These are phyloP conservation scores for Theonella swinhoei DNA, from an alignment of 37 sponge, comb jelly and placozoan genomes.

Conservation along the genomic window DNA sequence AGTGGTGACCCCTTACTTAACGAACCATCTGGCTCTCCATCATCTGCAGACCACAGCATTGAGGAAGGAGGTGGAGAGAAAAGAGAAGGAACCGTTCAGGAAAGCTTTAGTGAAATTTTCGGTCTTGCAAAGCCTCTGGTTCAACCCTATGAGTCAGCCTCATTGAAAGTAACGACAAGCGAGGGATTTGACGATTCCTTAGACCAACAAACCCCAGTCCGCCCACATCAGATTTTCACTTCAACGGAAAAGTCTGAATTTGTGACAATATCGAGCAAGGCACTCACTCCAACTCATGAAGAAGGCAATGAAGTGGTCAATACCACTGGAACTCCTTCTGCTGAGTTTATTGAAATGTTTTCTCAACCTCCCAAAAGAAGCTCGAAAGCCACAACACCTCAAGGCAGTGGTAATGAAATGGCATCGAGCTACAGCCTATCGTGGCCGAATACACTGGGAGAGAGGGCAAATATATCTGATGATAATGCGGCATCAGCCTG, in stretches of 20 bases:
- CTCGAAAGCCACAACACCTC: neutral
- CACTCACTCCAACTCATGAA: neutral
- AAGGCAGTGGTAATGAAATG: neutral
- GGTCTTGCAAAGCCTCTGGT: neutral
- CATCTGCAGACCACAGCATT: neutral
- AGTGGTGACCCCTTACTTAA: too few relatives aligned
- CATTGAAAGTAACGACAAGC: too few relatives aligned
- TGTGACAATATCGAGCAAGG: neutral
- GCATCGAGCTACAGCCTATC: neutral
- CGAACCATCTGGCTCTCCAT: neutral
- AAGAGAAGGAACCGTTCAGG: neutral
- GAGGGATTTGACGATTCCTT: neutral
- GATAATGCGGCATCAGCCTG: neutral
- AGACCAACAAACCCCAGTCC: neutral
- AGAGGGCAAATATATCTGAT: neutral
- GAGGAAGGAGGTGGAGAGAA: neutral
- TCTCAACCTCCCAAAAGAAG: neutral
- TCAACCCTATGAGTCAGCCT: neutral
- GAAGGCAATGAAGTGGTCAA: neutral
- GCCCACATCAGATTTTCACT: neutral
- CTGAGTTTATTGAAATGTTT: conserved; percentile 2
- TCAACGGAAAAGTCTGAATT: neutral
- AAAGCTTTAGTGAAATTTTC: neutral
- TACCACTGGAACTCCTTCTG: neutral
- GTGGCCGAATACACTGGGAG: neutral